Conservation (phyloP, 2,888 invertebrate genomes). For the Axea sp. region DNA sequence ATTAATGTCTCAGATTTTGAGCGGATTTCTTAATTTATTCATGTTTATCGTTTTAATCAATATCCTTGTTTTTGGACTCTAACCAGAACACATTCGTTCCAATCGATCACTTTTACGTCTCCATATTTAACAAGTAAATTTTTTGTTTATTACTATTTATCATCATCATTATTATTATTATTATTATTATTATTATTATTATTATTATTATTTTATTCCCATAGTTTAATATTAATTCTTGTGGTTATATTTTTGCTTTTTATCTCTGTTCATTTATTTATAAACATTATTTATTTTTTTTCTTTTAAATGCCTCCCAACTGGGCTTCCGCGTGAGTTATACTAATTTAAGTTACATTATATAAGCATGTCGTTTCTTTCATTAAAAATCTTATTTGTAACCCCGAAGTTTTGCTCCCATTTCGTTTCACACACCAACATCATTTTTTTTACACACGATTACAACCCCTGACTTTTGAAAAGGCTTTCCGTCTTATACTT, state of each 20-base stretch:
- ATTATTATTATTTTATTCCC: slow-evolving; percentile 8
- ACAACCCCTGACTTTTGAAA: no score
- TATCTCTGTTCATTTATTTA: slow-evolving; percentile 50
- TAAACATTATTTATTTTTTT: slow-evolving; percentile 64
- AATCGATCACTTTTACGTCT: slow-evolving; percentile 60
- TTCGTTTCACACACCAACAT: no score
- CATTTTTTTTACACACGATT: no score
- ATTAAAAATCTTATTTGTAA: no score
- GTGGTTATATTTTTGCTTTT: slow-evolving; percentile 58
- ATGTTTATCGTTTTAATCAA: slow-evolving; percentile 63
- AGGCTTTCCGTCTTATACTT: no score
- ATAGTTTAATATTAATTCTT: slow-evolving; percentile 40
- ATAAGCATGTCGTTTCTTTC: no score
- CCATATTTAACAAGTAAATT: slow-evolving; percentile 50
- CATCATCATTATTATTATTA: background rate
- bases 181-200: background rate
- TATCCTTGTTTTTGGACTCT: slow-evolving; percentile 62
- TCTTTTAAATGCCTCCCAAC: slow-evolving; percentile 67
- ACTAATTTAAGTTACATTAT: no score
- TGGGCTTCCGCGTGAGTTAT: slow-evolving; percentile 68
- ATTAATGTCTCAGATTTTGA: slow-evolving; percentile 78
- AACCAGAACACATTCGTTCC: slow-evolving; percentile 62
- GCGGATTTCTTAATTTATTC: slow-evolving; percentile 70
- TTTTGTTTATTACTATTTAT: slow-evolving; percentile 14
- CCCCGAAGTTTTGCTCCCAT: no score